Base-by-base conservation (phyloP, 2,113 vertebrate genomes). In the Pterocles orientalis region DNA sequence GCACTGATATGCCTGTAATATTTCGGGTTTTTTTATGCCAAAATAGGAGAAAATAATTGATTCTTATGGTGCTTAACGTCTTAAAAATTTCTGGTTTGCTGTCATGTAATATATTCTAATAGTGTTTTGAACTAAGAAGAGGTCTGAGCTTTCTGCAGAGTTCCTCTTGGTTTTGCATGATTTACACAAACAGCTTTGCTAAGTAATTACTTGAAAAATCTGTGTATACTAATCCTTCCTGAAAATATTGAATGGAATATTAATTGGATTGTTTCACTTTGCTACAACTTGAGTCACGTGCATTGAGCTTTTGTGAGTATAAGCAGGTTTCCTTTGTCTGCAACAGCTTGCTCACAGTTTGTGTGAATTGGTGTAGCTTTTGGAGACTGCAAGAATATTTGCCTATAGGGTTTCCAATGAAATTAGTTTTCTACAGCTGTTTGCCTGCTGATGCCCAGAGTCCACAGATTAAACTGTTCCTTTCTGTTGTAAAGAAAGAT, bases 401-500 rank as follows among this genome's bases (percentile, higher is more conserved):
- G 86, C 85, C 86, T 91, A 64, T 77, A 75, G 77, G 47, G 61
- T 92, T 96, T 96, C 62, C 92, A 83, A 94, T 87, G 45, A 94
- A 95, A 94, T 94, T 89, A 88, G 82, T 78, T 95, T 94, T 94
- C 70, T 94, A 86, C 94, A 94, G 92, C 92, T 97, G 71, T 88
- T 96, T 71, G 36, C 62, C 66, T 93, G 43, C 58, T 62, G 57
- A 70, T 92, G 84, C 92, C 88, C 87, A 69, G 64, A 94, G 61
- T 66, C 65, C 15, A 71, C 50, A 86, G 51, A 92, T 79, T 62
- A 81, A 90, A 57, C 39, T 88, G 20, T 90, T 95, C 56, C 17
- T 85, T 80, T 53, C 58, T 90, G 2, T 78, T 68, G 20, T 60
- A 60, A 86, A 68, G 69, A 75, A 83, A 68, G 51, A 76, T 76